Conservation (phyloP, 2,797 vertebrate genomes). For the Fratercula arctica region DNA sequence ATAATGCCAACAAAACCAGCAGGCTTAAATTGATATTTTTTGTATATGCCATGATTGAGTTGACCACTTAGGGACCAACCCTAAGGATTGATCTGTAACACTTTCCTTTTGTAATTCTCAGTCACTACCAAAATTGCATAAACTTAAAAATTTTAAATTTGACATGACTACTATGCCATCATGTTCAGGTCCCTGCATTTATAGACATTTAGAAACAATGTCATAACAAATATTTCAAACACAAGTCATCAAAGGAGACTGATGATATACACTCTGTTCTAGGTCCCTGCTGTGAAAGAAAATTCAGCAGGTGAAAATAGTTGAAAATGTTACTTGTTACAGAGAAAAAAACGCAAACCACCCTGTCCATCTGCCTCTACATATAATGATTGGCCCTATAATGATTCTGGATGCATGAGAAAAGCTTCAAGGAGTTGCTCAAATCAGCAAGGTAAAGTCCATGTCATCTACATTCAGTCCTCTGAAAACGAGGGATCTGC, state of each 20-base stretch:
- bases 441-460: not conserved
- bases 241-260: not conserved
- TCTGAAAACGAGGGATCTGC: not conserved
- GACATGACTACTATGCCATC: not conserved
- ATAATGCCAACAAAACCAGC: not conserved
- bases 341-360: not conserved
- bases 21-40: not conserved
- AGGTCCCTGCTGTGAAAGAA: not conserved
- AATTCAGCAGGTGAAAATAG: not conserved
- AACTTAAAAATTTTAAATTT: not conserved
- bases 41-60: not conserved
- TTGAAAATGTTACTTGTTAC: not conserved
- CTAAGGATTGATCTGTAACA: not conserved
- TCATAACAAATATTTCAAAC: not conserved
- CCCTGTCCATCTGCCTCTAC: not conserved
- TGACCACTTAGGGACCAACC: not conserved
- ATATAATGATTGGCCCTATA: not conserved
- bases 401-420: not conserved
- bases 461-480: not conserved
- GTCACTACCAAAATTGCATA: fast-evolving
- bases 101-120: not conserved
- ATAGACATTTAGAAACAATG: not conserved
- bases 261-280: not conserved
- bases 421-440: not conserved
- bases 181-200: not conserved